Conservation (phyloP, 2,113 vertebrate genomes). For the Hucho hucho region DNA sequence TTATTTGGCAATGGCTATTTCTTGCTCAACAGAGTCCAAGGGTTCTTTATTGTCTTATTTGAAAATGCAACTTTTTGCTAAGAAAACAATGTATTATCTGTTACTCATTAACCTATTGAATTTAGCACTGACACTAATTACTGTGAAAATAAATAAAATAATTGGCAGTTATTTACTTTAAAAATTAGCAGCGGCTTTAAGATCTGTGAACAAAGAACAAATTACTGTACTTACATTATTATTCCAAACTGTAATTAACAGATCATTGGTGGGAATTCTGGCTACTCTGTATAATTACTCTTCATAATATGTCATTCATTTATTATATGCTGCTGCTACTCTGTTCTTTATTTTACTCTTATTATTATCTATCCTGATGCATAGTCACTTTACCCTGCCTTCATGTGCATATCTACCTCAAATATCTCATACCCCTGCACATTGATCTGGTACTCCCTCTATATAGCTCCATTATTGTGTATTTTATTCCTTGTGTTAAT, state of each 20-base stretch:
- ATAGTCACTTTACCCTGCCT: too few species aligned
- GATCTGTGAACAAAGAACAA: not conserved
- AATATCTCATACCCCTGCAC: too few species aligned
- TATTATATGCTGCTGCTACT: too few species aligned
- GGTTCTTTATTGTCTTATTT: not conserved
- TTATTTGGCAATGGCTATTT: not conserved
- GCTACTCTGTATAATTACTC: not conserved
- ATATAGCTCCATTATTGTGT: too few species aligned
- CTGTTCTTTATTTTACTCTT: too few species aligned
- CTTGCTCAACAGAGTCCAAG: not conserved
- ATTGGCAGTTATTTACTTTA: slow-evolving; percentile 25
- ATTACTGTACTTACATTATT: not conserved
- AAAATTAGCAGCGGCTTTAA: slow-evolving; percentile 10
- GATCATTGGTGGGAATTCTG: not conserved
- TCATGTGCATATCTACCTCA: too few species aligned
- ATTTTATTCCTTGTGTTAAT: too few species aligned
- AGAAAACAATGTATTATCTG: slow-evolving; percentile 34
- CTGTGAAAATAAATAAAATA: slow-evolving; percentile 32
- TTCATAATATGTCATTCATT: too few species aligned
- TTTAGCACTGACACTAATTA: slow-evolving; percentile 39
- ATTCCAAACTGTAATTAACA: not conserved
- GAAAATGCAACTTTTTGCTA: slow-evolving; percentile 7
- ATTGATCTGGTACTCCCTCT: too few species aligned
- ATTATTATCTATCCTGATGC: too few species aligned
- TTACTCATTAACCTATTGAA: slow-evolving; percentile 39